These are phyloP conservation scores for Pyrgus malvae DNA, from an alignment of 2,888 invertebrate genomes.

Conservation along the genomic window DNA sequence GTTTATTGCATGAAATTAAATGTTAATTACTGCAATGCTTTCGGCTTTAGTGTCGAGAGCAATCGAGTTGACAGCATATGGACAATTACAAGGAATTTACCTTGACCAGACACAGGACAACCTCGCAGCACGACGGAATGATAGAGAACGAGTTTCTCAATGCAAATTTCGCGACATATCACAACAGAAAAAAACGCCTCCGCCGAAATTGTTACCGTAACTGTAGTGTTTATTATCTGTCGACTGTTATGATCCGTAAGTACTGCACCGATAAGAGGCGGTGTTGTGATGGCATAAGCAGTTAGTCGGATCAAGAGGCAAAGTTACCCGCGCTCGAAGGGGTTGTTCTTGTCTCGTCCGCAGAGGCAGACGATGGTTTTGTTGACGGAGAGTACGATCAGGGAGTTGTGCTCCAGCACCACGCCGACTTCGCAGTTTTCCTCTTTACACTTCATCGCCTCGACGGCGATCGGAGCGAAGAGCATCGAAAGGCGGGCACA, in stretches of 20 bases:
- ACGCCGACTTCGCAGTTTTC: slow-evolving; percentile 81
- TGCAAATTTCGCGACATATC: slow-evolving; percentile 27
- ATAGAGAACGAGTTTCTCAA: slow-evolving; percentile 54
- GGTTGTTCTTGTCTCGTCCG: slow-evolving; percentile 72
- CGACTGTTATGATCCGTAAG: slow-evolving; percentile 1
- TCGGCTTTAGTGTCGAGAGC: neutral
- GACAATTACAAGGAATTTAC: slow-evolving; percentile 54
- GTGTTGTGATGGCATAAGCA: too few relatives aligned
- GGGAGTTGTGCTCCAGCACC: slow-evolving; percentile 76
- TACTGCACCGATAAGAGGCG: neutral
- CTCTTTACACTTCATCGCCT: slow-evolving; percentile 83
- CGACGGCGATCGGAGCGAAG: slow-evolving; percentile 78
- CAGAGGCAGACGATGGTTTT: slow-evolving; percentile 80
- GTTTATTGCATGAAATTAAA: slow-evolving; percentile 1
- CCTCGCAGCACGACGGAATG: slow-evolving; percentile 59
- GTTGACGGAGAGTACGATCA: slow-evolving; percentile 77
- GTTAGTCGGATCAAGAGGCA: neutral
- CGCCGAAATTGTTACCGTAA: slow-evolving; percentile 20
- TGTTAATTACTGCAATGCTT: neutral
- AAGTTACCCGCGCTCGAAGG: slow-evolving; percentile 78
- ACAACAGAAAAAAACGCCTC: slow-evolving; percentile 23
- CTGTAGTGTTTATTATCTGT: neutral
- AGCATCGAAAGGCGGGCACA: slow-evolving; percentile 74
- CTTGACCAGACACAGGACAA: slow-evolving; percentile 65
- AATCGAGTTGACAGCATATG: slow-evolving; percentile 40